These are phyloP conservation scores for Phragmatobia fuliginosa DNA, from an alignment of 2,888 invertebrate genomes.

Conservation along the genomic window DNA sequence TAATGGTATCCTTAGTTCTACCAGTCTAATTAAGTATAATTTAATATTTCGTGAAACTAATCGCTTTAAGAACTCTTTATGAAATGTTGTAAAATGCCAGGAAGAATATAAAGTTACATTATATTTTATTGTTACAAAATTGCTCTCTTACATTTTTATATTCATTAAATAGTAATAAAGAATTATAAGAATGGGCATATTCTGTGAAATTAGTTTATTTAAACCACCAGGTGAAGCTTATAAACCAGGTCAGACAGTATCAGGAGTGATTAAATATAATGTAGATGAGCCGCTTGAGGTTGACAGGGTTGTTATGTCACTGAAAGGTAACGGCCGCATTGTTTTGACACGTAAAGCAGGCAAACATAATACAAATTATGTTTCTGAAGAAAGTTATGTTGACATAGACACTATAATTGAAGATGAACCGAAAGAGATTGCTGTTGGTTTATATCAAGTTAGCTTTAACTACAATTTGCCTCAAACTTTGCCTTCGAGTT, in stretches of 20 bases:
- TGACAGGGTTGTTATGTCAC: constrained; percentile 36
- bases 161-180: neutral
- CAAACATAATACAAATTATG: constrained; percentile 11
- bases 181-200: constrained; percentile 58
- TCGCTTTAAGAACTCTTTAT: neutral
- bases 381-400: constrained; percentile 43
- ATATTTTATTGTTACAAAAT: neutral
- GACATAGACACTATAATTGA: constrained; percentile 41
- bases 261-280: constrained; percentile 58
- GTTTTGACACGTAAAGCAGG: constrained; percentile 23
- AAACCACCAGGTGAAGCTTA: constrained; percentile 53
- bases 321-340: constrained; percentile 16
- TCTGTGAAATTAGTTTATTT: constrained; percentile 56
- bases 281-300: constrained; percentile 55
- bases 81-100: neutral
- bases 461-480: constrained; percentile 55
- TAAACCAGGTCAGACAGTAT: constrained; percentile 50
- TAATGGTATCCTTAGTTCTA: neutral
- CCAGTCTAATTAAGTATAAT: neutral
- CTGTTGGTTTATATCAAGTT: constrained; percentile 44
- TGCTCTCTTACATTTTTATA: neutral
- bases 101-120: neutral
- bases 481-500: constrained; percentile 51
- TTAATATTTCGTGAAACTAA: neutral
- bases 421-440: constrained; percentile 24